Conservation (phyloP, 2,888 invertebrate genomes). For the Fissipunctia ypsillon region DNA sequence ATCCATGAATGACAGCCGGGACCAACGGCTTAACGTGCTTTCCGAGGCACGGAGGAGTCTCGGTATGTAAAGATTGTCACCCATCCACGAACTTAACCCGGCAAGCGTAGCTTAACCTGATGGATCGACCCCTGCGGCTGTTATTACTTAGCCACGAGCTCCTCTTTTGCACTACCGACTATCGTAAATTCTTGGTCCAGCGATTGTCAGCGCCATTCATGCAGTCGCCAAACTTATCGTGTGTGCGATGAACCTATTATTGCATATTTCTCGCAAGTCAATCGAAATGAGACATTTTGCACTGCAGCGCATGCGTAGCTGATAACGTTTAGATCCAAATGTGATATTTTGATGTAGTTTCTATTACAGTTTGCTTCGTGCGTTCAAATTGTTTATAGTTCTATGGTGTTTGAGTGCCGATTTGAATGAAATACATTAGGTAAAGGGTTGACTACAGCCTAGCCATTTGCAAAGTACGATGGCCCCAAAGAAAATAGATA, state of each 20-base stretch:
- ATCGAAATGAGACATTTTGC: slow-evolving; percentile 19
- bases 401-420: not conserved
- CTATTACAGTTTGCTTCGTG: not conserved
- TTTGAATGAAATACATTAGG: too few species aligned
- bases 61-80: too few species aligned
- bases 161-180: not conserved
- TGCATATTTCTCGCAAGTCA: slow-evolving; percentile 43
- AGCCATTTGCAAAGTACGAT: not conserved
- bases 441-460: not conserved
- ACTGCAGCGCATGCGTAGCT: not conserved
- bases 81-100: too few species aligned
- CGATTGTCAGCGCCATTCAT: not conserved
- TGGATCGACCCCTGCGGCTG: too few species aligned
- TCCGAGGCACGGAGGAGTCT: too few species aligned
- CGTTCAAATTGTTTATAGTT: not conserved
- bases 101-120: too few species aligned
- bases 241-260: slow-evolving; percentile 4
- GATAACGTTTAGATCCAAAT: slow-evolving; percentile 16
- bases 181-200: not conserved
- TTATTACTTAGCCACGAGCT: too few species aligned
- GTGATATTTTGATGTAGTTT: not conserved
- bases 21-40: too few species aligned
- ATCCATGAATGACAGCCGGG: too few species aligned
- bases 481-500: not conserved
- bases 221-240: not conserved